Evolutionary conservation across 2,113 vertebrate species (phyloP).

Genomic region (Rhagologus leucostigma): DNA sequence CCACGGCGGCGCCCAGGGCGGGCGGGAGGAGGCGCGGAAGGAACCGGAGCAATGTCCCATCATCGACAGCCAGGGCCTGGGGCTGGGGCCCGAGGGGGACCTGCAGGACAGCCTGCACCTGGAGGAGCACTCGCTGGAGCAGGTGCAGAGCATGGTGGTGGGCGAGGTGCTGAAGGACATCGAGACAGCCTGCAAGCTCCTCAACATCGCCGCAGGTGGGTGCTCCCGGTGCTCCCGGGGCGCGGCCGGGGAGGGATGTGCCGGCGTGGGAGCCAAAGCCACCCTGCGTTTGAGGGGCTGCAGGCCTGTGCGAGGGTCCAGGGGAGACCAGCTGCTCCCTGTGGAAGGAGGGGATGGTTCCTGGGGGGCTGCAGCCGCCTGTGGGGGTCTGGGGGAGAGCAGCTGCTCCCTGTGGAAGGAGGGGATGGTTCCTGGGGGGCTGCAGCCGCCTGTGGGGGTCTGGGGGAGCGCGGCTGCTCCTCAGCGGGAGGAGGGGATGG

Average conservation of each 20-base stretch:
- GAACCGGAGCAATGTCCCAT: conserved; percentile 94
- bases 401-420: not conserved
- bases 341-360: not conserved
- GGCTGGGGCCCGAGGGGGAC: conserved; percentile 77
- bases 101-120: conserved; percentile 74
- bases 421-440: accelerated
- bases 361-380: not conserved
- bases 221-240: accelerated
- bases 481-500: accelerated
- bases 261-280: accelerated
- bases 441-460: not conserved
- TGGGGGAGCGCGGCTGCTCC: accelerated
- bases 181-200: conserved; percentile 93
- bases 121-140: conserved; percentile 92
- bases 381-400: not conserved
- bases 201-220: conserved; percentile 91
- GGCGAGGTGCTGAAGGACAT: conserved; percentile 97
- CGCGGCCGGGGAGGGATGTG: not conserved
- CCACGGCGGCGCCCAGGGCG: not conserved
- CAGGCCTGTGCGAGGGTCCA: accelerated
- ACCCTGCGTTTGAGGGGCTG: accelerated
- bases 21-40: conserved; percentile 42
- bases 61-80: conserved; percentile 91
- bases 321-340: accelerated
- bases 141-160: conserved; percentile 96